These are phyloP conservation scores for Melanocharis versteri DNA, from an alignment of 2,113 vertebrate species.

Conservation along the genomic window DNA sequence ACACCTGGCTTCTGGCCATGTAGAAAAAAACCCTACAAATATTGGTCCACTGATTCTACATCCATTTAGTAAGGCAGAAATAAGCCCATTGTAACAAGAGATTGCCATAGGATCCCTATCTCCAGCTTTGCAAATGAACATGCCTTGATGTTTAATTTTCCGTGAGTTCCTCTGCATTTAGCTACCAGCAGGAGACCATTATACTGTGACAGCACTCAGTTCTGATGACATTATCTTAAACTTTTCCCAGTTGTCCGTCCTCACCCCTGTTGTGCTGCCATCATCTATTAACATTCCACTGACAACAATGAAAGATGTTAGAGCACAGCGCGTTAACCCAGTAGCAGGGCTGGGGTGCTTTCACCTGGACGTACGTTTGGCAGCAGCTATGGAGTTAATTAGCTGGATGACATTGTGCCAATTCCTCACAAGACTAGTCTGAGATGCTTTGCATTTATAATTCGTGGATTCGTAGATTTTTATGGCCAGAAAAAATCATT, in stretches of 20 bases:
- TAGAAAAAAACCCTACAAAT: neutral
- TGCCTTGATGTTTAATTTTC: slow-evolving; percentile 69
- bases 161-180: slow-evolving; percentile 55
- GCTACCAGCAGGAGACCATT: slow-evolving; percentile 54
- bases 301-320: slow-evolving; percentile 54
- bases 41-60: neutral
- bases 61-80: slow-evolving; percentile 1
- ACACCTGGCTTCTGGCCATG: neutral
- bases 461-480: neutral
- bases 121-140: slow-evolving; percentile 49
- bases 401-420: neutral
- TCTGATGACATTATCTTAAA: slow-evolving; percentile 67
- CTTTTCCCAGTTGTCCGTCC: slow-evolving; percentile 52
- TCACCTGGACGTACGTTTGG: neutral
- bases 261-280: slow-evolving; percentile 55
- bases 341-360: neutral
- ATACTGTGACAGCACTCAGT: slow-evolving; percentile 48
- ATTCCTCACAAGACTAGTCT: neutral
- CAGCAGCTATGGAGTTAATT: neutral
- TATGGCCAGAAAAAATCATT: slow-evolving; percentile 28
- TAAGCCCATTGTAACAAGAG: slow-evolving; percentile 6
- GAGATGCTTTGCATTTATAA: neutral
- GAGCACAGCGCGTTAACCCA: accelerated
- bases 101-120: neutral
- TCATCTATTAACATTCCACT: slow-evolving; percentile 65